Base-by-base conservation (phyloP, 2,113 vertebrate genomes). In the Lophotis ruficrista region DNA sequence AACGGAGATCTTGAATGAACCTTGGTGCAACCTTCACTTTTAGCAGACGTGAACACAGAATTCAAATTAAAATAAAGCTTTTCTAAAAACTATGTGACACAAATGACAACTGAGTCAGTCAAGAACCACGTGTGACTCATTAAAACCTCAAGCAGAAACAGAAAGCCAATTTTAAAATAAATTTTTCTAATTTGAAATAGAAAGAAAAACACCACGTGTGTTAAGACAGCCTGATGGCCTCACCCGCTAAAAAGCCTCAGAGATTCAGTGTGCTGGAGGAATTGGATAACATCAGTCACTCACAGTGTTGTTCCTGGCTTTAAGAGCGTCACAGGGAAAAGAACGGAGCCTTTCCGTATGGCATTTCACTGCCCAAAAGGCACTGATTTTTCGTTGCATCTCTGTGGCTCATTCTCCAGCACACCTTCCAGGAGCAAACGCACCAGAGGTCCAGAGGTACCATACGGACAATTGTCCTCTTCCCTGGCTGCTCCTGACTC, bases 111-210 rank as follows among this genome's bases (percentile, higher is more conserved):
- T 45, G 60, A 60, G 58, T 96, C 65, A 86, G 73, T 45, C 20
- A 72, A 91, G 66, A 89, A 90, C 68, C 37, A 65, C 20, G 72
- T 5, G 22, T 5, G 9, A 64, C 82, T 84, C 72, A 68, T 56
- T 79, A 86, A 88, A 91, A 81, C 9, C 30, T 61, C 79, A 84
- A 89, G 57, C 22, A 76, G 65, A 79, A 94, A 12, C 6, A 51
- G 41, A 37, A 82, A 87, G 51, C 19, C 43, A 71, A 51, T 90
- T 90, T 30, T 35, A 83, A 86, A 84, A 91, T 24, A 82, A 83
- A 84, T 68, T 51, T 54, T 84, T 96, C 35, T 90, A 88, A 79
- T 83, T 65, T 85, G 76, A 94, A 80, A 45, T 19, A 93, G 51
- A 87, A 76, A 79, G 82, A 69, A 87, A 94, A 94, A n/a, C 13